Evolutionary conservation across 2,113 vertebrate species (phyloP).

Genomic region (Siniperca knerii): DNA sequence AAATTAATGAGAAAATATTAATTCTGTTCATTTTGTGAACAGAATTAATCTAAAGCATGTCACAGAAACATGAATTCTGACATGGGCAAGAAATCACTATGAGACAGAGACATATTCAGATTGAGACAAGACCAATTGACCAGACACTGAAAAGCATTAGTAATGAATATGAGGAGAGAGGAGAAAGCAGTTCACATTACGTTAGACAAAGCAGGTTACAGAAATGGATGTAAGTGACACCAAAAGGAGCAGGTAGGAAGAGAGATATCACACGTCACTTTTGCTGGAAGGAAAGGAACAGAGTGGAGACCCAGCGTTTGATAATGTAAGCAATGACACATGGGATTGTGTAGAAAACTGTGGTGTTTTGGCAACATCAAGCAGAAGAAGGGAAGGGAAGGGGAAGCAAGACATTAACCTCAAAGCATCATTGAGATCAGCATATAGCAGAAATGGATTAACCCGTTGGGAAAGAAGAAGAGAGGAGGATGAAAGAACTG

Average conservation of each 20-base stretch:
- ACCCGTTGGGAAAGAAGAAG: background rate
- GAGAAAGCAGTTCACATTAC: background rate
- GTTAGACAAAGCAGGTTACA: slow-evolving; percentile 19
- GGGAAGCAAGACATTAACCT: background rate
- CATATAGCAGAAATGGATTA: background rate
- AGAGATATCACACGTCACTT: background rate
- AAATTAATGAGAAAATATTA: slow-evolving; percentile 46
- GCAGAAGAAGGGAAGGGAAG: background rate
- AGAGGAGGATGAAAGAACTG: slow-evolving; percentile 7
- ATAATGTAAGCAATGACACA: background rate
- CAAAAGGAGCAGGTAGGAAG: background rate
- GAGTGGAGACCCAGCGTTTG: background rate
- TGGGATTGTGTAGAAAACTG: background rate
- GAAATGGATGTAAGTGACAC: background rate
- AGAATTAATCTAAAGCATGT: slow-evolving; percentile 40
- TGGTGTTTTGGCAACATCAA: background rate
- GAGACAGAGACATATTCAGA: slow-evolving; percentile 10
- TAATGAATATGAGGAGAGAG: slow-evolving; percentile 1
- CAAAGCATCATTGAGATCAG: background rate
- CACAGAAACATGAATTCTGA: slow-evolving; percentile 12
- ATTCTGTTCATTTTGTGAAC: slow-evolving; percentile 56
- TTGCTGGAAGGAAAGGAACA: background rate
- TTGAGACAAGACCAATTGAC: background rate
- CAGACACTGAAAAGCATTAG: background rate
- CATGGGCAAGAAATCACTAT: slow-evolving; percentile 14